phyloP scores from a whole-genome alignment of 92 coral and sea anemone species.

The Heteractis magnifica region DNA sequence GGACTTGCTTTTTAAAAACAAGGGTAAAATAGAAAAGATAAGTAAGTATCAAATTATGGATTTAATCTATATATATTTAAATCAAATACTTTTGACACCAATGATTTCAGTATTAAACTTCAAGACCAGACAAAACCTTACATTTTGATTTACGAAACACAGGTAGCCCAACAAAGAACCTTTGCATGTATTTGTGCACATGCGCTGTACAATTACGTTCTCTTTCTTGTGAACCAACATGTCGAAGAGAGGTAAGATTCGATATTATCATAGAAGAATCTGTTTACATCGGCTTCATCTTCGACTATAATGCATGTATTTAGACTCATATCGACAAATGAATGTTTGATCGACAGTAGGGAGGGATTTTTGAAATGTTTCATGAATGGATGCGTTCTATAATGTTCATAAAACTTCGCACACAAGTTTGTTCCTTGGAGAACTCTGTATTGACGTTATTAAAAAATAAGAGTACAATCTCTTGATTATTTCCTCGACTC shows the following conservation, averaged over 20 bases:
- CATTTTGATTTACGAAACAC: slow-evolving; percentile 4
- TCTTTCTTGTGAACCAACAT: slow-evolving; percentile 88
- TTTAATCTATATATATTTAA: not conserved
- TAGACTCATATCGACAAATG: not conserved
- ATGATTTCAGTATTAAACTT: too few relatives aligned
- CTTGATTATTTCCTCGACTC: not conserved
- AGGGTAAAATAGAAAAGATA: not conserved
- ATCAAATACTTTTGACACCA: not conserved
- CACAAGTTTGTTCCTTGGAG: not conserved
- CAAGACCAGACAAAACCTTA: too few relatives aligned
- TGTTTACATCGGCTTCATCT: slow-evolving; percentile 57
- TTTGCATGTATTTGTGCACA: slow-evolving; percentile 39
- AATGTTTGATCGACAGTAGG: not conserved
- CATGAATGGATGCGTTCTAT: not conserved
- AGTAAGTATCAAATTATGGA: not conserved
- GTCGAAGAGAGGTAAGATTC: slow-evolving; percentile 98
- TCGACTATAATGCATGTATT: not conserved
- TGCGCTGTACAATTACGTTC: slow-evolving; percentile 53
- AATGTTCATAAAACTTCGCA: not conserved
- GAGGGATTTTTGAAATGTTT: not conserved
- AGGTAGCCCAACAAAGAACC: slow-evolving; percentile 6
- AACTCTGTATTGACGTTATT: not conserved
- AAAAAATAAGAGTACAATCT: not conserved
- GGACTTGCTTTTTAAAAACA: not conserved
- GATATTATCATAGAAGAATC: slow-evolving; percentile 43